A percentile compares a stretch with the other conserved stretches of the same genome.
Conservation (phyloP, 2,888 invertebrate species). For the Dascillus cervinus region DNA sequence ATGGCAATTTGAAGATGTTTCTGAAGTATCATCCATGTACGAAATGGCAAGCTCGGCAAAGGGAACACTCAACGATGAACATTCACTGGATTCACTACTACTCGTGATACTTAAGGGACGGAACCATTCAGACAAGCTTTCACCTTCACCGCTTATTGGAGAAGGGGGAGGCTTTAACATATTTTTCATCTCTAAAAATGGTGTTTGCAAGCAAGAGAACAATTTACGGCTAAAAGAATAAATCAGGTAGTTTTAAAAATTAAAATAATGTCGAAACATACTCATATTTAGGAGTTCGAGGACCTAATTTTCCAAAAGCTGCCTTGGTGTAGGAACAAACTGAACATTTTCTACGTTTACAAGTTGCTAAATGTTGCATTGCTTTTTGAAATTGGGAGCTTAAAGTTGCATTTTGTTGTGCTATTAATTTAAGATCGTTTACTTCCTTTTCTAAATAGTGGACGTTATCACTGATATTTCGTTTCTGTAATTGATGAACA, state of each 20-base stretch:
- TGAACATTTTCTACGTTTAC: conserved; percentile 50
- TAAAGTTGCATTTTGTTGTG: conserved; percentile 44
- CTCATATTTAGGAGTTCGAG: conserved; percentile 40
- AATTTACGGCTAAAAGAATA: conserved; percentile 43
- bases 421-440: conserved; percentile 44
- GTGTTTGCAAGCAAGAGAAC: conserved; percentile 52
- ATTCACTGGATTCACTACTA: conserved; percentile 35
- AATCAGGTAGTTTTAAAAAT: neutral
- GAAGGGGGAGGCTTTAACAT: conserved; percentile 47
- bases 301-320: conserved; percentile 51
- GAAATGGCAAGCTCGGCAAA: conserved; percentile 40
- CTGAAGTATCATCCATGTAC: conserved; percentile 40
- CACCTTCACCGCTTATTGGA: conserved; percentile 37
- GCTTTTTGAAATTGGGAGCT: conserved; percentile 48
- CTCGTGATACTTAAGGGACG: conserved; percentile 27
- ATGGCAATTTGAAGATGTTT: conserved; percentile 28
- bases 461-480: conserved; percentile 1
- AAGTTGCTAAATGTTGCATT: conserved; percentile 47
- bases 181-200: conserved; percentile 49
- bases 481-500: conserved; percentile 18
- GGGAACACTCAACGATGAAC: conserved; percentile 39
- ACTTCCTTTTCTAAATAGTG: conserved; percentile 25
- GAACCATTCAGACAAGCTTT: conserved; percentile 41
- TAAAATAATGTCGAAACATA: conserved; percentile 27
- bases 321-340: conserved; percentile 52